Conservation (phyloP, 2,888 invertebrate genomes). For the Dryococelus australis region DNA sequence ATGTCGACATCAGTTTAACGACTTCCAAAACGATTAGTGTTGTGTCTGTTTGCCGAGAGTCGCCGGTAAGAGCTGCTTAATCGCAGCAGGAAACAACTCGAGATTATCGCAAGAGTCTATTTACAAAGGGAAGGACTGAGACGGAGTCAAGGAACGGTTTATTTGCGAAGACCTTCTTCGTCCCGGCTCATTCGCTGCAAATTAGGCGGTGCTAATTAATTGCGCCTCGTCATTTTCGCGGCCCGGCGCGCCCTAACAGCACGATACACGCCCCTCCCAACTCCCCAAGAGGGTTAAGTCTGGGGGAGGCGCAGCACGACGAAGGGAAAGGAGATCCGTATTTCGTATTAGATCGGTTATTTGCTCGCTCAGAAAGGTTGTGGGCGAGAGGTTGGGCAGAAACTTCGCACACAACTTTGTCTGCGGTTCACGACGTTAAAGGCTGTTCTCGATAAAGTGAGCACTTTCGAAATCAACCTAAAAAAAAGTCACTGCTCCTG, state of each 20-base stretch:
- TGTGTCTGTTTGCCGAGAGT: not conserved
- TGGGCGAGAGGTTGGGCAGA: too few species aligned
- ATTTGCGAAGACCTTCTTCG: not conserved
- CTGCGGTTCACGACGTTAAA: too few species aligned
- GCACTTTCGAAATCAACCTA: too few species aligned
- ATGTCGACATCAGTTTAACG: not conserved
- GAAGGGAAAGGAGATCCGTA: not conserved
- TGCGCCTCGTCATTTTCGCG: not conserved
- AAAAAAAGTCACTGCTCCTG: too few species aligned
- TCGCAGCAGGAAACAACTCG: not conserved
- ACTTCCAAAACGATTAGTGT: not conserved
- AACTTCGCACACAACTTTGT: too few species aligned
- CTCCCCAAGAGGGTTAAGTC: not conserved
- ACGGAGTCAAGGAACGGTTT: not conserved
- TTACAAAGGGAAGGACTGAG: not conserved
- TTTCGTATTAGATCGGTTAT: not conserved
- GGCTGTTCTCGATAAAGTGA: too few species aligned
- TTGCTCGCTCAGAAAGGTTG: too few species aligned
- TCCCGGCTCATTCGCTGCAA: not conserved
- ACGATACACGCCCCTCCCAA: not conserved
- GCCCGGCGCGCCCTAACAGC: not conserved
- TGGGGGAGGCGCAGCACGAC: not conserved
- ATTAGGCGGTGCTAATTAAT: conserved; percentile 3
- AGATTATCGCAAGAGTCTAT: not conserved
- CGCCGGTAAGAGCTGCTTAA: not conserved